phyloP scores from a whole-genome alignment of 1,140 invertebrate genomes.

The Drosophila subobscura region DNA sequence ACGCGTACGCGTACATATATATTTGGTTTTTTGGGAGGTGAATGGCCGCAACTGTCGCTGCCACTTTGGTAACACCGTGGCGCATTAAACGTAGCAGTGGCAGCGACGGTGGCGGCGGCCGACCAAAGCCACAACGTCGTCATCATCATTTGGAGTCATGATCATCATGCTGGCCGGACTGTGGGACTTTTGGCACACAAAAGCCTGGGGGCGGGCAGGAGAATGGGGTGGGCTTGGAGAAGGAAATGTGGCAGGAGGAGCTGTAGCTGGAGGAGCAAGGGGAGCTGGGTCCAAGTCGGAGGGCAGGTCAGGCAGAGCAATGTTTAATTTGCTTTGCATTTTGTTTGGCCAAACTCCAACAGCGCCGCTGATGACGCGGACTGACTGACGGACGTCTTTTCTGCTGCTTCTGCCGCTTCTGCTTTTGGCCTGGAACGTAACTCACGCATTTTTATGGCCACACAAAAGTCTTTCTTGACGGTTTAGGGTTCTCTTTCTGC shows the following conservation, averaged over 20 bases:
- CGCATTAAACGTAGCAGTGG: constrained; percentile 75
- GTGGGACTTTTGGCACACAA: constrained; percentile 57
- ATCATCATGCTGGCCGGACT: constrained; percentile 48
- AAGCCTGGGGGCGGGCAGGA: background rate
- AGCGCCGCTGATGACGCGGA: constrained; percentile 41
- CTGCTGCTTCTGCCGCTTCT: constrained; percentile 24
- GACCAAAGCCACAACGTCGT: constrained; percentile 69
- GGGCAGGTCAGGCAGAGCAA: constrained; percentile 45
- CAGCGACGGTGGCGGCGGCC: constrained; percentile 30
- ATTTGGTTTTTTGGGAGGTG: constrained; percentile 75
- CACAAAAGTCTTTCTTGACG: constrained; percentile 58
- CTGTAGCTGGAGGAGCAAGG: no score
- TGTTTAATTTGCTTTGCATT: constrained; percentile 78
- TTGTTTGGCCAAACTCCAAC: constrained; percentile 66
- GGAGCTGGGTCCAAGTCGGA: background rate
- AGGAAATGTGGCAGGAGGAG: background rate
- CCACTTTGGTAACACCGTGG: constrained; percentile 79
- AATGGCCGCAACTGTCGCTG: constrained; percentile 81
- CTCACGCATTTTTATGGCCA: constrained; percentile 75
- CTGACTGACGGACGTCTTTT: constrained; percentile 40
- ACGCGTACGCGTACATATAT: constrained; percentile 22
- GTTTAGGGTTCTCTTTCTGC: constrained; percentile 41
- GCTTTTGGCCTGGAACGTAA: constrained; percentile 54
- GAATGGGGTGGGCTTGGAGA: constrained; percentile 11
- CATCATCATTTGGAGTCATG: constrained; percentile 62